Evolutionary conservation across 2,888 invertebrate species (phyloP), one percentile per base, ranked within the genome.

Genomic region (Serripes groenlandicus): DNA sequence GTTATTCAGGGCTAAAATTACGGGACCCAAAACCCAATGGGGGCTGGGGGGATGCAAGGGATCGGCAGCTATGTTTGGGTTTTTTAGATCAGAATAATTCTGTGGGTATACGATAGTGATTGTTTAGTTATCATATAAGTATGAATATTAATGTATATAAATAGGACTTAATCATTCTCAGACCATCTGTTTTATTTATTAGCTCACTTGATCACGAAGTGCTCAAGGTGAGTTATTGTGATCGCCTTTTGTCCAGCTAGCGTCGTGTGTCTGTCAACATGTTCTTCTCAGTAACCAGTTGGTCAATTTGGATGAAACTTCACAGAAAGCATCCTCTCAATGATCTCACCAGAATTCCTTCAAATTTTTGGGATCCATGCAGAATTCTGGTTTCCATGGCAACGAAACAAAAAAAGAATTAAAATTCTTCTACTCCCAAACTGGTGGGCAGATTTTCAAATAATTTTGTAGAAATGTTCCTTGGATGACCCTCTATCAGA

Each of bases 11-110:
- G 76, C 88, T 96, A 34, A 91, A 92, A 75, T 87, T 91, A 34
- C 85, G 92, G 0, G 91, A 92, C 81, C 93, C 93, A 1, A 94
- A 94, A 84, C 92, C 94, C 26, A 99, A 99, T 93, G 99, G 99
- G 0, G 99, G 99, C 0, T 99, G 99, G 99, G 99, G 98, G 9
- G 99, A 99, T 92, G 90, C 95, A n/a, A 96, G 98, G 83, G 98
- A 98, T 95, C 97, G 97, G 92, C 96, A 96, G 90, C 95, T 98
- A 28, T 98, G 98, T 95, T 95, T 90, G 30, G 92, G 92, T 70
- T 93, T 94, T 80, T 72, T 91, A 32, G 35, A 66, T 42, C 26
- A 66, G 42, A 79, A 85, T 28, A 81, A 86, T 60, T 79, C 81
- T 66, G 66, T 66, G 30, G 66, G 66, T 42, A 66, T 66, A 66